These are phyloP conservation scores for Denticeps clupeoides DNA, from an alignment of 2,797 vertebrate genomes.

Conservation along the genomic window DNA sequence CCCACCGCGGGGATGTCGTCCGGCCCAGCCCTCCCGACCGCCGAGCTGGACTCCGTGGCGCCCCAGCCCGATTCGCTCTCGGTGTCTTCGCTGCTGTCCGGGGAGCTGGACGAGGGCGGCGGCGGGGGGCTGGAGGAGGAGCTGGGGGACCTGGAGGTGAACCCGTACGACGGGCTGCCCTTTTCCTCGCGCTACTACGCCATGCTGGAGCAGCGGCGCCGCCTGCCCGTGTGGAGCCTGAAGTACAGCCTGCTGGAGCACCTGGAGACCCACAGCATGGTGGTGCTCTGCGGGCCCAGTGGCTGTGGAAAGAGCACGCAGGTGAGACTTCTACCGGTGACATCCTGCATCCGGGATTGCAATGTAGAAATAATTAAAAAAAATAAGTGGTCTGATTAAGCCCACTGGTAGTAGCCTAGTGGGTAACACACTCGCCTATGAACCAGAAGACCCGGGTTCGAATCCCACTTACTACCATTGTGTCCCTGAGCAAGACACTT, in stretches of 20 bases:
- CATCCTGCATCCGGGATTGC: too few relatives aligned
- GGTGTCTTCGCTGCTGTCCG: constrained; percentile 54
- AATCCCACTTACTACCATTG: too few relatives aligned
- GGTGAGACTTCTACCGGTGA: constrained; percentile 49
- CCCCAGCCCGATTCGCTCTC: constrained; percentile 52
- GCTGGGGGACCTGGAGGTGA: constrained; percentile 74
- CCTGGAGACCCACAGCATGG: constrained; percentile 68
- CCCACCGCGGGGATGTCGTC: too few relatives aligned
- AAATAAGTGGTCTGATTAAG: too few relatives aligned
- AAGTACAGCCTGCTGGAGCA: constrained; percentile 71
- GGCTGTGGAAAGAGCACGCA: constrained; percentile 89
- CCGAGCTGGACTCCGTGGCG: constrained; percentile 28
- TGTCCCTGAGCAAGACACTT: too few relatives aligned
- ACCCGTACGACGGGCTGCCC: constrained; percentile 87
- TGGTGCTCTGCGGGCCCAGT: constrained; percentile 69
- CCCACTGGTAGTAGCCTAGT: too few relatives aligned
- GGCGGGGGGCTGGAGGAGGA: constrained; percentile 29
- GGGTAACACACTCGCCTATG: too few relatives aligned
- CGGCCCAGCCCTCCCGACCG: constrained; percentile 16
- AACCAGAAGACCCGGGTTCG: too few relatives aligned
- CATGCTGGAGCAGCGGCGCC: constrained; percentile 65
- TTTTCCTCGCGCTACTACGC: constrained; percentile 86
- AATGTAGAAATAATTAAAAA: too few relatives aligned
- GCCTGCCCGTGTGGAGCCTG: constrained; percentile 69
- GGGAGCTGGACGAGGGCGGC: constrained; percentile 48